phyloP scores from a whole-genome alignment of 2,888 invertebrate species.

The Tinea pellionella region DNA sequence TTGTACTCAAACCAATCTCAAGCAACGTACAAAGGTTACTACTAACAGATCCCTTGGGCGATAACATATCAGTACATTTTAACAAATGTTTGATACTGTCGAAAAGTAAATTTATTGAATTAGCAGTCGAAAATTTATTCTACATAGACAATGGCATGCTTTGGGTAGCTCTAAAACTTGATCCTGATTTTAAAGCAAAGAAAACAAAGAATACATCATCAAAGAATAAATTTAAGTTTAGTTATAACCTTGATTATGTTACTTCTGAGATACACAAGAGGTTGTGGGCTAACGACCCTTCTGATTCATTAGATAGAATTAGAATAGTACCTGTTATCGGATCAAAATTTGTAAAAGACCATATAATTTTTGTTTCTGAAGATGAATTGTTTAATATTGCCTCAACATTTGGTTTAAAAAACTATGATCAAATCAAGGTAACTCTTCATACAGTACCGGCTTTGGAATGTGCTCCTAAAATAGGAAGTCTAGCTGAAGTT shows the following conservation, averaged over 20 bases:
- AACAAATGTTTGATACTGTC: conserved; percentile 53
- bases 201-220: conserved; percentile 25
- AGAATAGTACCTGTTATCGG: conserved; percentile 51
- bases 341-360: conserved; percentile 33
- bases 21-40: conserved; percentile 29
- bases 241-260: conserved; percentile 36
- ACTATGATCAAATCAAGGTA: conserved; percentile 29
- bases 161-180: conserved; percentile 49
- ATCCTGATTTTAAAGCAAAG: conserved; percentile 34
- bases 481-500: conserved; percentile 50
- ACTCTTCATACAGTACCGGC: conserved; percentile 47
- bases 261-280: conserved; percentile 51
- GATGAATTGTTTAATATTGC: conserved; percentile 44
- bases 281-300: conserved; percentile 34
- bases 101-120: conserved; percentile 45
- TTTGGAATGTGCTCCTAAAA: conserved; percentile 48
- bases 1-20: conserved; percentile 37
- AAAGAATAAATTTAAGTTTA: conserved; percentile 26
- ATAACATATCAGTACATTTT: conserved; percentile 34
- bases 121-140: conserved; percentile 55
- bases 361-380: conserved; percentile 40
- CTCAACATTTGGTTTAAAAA: conserved; percentile 34
- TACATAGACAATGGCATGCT: conserved; percentile 54
- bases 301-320: conserved; percentile 30
- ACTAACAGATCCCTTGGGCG: conserved; percentile 33